Conservation (phyloP, 2,113 vertebrate species). For the Amia ocellicauda region DNA sequence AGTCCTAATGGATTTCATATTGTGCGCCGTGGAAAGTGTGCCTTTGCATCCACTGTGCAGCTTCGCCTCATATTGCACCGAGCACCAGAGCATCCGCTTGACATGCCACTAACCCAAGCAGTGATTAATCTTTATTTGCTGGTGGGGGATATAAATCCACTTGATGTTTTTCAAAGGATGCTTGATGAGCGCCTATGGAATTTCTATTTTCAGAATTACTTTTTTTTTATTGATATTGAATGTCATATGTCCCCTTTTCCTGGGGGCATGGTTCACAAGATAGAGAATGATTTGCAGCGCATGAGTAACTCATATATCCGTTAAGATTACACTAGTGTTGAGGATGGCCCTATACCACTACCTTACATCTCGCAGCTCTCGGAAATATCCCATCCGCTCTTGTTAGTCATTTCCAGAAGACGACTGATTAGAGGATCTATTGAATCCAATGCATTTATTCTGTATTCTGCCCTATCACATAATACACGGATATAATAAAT, state of each 20-base stretch:
- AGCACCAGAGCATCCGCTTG: neutral
- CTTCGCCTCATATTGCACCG: neutral
- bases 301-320: neutral
- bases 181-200: constrained; percentile 7
- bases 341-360: too few relatives aligned
- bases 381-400: too few relatives aligned
- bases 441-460: too few relatives aligned
- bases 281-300: too few relatives aligned
- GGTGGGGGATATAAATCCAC: constrained; percentile 7
- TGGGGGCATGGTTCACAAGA: constrained; percentile 41
- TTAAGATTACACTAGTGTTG: too few relatives aligned
- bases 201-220: neutral
- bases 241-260: constrained; percentile 46
- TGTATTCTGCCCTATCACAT: too few relatives aligned
- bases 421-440: too few relatives aligned
- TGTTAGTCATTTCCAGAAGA: too few relatives aligned
- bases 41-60: neutral
- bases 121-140: constrained; percentile 17
- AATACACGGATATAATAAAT: too few relatives aligned
- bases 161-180: constrained; percentile 13
- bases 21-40: neutral
- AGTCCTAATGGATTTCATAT: too few relatives aligned
- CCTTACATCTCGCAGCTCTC: neutral
- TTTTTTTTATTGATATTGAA: constrained; percentile 50
- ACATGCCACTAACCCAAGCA: neutral